Conservation (phyloP, 2,888 invertebrate species). For the Andrena dorsata region DNA sequence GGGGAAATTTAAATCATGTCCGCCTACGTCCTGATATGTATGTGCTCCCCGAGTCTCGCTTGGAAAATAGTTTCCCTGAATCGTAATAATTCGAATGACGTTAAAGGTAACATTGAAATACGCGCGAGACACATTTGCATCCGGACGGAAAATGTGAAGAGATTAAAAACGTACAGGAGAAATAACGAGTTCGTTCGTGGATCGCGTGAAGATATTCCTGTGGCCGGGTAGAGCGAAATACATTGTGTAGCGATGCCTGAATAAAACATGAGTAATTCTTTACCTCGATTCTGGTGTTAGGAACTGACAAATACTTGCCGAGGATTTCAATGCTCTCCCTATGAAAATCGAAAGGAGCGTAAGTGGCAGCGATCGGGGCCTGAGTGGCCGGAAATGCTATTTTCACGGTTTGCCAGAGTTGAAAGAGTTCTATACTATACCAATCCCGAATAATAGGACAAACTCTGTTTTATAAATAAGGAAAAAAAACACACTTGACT, state of each 20-base stretch:
- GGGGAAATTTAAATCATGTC: conserved; percentile 26
- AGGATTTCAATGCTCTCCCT: neutral
- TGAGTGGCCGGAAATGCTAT: conserved; percentile 21
- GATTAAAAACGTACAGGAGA: neutral
- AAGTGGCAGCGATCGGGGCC: conserved; percentile 7
- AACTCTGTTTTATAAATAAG: conserved; percentile 1
- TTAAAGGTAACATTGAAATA: conserved; percentile 14
- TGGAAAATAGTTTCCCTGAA: neutral
- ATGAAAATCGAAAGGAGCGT: conserved; percentile 25
- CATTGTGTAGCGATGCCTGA: conserved; percentile 9
- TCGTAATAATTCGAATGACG: neutral
- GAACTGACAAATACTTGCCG: conserved; percentile 17
- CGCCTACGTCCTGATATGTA: neutral
- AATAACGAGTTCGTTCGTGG: conserved; percentile 5
- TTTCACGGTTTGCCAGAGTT: conserved; percentile 1
- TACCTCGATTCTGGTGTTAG: neutral
- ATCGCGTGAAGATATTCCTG: neutral
- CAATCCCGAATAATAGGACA: neutral
- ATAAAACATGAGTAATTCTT: conserved; percentile 40
- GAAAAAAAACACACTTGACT: neutral
- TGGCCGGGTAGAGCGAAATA: neutral
- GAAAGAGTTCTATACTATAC: neutral
- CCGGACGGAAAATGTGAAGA: neutral
- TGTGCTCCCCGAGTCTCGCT: no score
- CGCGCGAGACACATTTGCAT: neutral